These are phyloP conservation scores for Harpegnathos saltator DNA, from an alignment of 1,140 invertebrate genomes.

Conservation along the genomic window DNA sequence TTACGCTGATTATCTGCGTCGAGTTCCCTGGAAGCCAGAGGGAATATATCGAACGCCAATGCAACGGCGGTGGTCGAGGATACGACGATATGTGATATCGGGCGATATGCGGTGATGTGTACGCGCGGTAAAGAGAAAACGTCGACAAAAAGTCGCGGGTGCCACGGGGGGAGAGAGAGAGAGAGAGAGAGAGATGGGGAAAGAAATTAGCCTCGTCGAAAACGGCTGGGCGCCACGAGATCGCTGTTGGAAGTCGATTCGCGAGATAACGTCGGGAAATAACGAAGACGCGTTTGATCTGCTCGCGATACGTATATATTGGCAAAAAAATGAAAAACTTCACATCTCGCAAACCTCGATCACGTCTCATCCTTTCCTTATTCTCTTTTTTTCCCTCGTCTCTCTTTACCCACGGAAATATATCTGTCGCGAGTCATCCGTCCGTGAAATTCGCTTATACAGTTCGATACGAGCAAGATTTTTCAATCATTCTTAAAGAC, in stretches of 20 bases:
- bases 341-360: too few species aligned
- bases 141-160: constrained; percentile 14
- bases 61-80: too few species aligned
- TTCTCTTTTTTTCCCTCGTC: background rate
- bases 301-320: too few species aligned
- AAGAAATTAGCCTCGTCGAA: constrained; percentile 19
- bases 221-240: background rate
- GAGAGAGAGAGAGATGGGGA: too few species aligned
- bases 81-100: constrained; percentile 2
- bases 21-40: constrained; percentile 41
- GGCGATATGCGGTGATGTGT: background rate
- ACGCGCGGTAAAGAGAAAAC: constrained; percentile 30
- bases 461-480: background rate
- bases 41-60: constrained; percentile 47
- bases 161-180: background rate
- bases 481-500: background rate
- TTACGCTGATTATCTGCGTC: constrained; percentile 68
- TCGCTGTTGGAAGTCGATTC: background rate
- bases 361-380: too few species aligned
- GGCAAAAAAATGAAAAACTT: too few species aligned
- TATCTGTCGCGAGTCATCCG: background rate
- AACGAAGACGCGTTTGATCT: too few species aligned
- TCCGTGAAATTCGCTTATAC: constrained; percentile 15
- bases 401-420: background rate
- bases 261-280: too few species aligned